Evolutionary conservation across 2,113 vertebrate genomes (phyloP).

Genomic region (Etheostoma cragini): DNA sequence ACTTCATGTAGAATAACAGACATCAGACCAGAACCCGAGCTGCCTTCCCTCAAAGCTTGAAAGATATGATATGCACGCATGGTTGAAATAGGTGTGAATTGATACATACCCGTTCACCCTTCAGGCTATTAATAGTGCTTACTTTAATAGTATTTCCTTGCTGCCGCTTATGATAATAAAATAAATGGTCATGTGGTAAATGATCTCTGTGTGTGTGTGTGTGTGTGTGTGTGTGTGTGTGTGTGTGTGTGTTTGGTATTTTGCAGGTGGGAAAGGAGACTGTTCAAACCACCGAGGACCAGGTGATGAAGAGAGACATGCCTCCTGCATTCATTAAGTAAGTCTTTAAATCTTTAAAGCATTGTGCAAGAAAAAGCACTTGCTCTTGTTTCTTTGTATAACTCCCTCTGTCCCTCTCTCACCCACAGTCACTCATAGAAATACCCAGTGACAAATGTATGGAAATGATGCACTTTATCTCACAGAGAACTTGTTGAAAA

Average conservation of each 20-base stretch:
- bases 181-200: neutral
- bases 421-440: conserved; percentile 29
- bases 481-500: conserved; percentile 67
- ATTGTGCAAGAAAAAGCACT: neutral
- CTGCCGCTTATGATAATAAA: conserved; percentile 54
- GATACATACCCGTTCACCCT: conserved; percentile 57
- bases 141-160: conserved; percentile 44
- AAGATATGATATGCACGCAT: conserved; percentile 53
- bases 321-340: conserved; percentile 99
- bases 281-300: conserved; percentile 98
- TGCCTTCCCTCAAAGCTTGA: conserved; percentile 30
- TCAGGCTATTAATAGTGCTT: conserved; percentile 62
- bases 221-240: conserved; percentile 9
- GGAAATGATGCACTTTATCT: conserved; percentile 61
- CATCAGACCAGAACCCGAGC: conserved; percentile 1
- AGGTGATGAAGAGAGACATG: conserved; percentile 99
- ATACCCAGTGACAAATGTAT: conserved; percentile 30
- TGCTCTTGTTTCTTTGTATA: neutral
- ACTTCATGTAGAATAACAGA: conserved; percentile 24
- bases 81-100: conserved; percentile 71
- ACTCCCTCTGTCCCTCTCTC: neutral
- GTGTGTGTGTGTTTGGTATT: conserved; percentile 27
- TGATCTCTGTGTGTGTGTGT: conserved; percentile 48
- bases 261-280: conserved; percentile 98
- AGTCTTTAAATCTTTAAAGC: conserved; percentile 61